Evolutionary conservation across 1,140 invertebrate genomes (phyloP).

Genomic region (Oreohelix idahoensis): DNA sequence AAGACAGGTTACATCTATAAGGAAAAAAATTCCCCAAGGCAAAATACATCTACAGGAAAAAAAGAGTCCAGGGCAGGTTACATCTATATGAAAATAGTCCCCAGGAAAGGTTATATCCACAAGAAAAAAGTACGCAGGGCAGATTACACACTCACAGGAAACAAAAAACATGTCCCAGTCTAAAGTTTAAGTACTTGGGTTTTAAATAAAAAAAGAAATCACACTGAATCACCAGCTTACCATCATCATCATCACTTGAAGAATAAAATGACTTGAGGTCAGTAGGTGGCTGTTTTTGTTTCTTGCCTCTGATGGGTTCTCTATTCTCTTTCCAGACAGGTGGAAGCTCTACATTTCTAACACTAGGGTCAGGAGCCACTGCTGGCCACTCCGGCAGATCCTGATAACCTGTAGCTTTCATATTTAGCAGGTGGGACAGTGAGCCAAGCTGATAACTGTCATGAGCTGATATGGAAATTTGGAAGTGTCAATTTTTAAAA

Average conservation of each 20-base stretch:
- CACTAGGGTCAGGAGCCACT: slow-evolving; percentile 82
- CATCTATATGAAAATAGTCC: no score
- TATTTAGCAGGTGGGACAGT: slow-evolving; percentile 94
- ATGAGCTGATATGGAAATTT: slow-evolving; percentile 77
- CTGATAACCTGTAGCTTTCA: slow-evolving; percentile 87
- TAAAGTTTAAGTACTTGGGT: no score
- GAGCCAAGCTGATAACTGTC: slow-evolving; percentile 94
- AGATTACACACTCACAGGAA: no score
- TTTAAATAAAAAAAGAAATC: no score
- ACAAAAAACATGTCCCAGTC: no score
- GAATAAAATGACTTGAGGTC: slow-evolving; percentile 77
- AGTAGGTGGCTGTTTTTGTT: slow-evolving; percentile 64
- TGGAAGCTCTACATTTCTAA: slow-evolving; percentile 82
- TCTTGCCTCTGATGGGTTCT: slow-evolving; percentile 53
- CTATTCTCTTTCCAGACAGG: slow-evolving; percentile 52
- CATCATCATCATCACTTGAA: slow-evolving; percentile 59
- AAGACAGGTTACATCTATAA: no score
- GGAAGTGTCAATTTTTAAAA: no score
- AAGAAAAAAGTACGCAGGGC: no score
- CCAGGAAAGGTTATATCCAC: no score
- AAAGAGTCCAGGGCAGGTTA: no score
- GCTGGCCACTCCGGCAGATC: slow-evolving; percentile 90
- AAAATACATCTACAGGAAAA: no score
- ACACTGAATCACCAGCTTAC: not conserved
- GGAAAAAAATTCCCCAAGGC: no score